Evolutionary conservation across 2,113 vertebrate genomes (phyloP).

Genomic region (Tragelaphus imberbis): DNA sequence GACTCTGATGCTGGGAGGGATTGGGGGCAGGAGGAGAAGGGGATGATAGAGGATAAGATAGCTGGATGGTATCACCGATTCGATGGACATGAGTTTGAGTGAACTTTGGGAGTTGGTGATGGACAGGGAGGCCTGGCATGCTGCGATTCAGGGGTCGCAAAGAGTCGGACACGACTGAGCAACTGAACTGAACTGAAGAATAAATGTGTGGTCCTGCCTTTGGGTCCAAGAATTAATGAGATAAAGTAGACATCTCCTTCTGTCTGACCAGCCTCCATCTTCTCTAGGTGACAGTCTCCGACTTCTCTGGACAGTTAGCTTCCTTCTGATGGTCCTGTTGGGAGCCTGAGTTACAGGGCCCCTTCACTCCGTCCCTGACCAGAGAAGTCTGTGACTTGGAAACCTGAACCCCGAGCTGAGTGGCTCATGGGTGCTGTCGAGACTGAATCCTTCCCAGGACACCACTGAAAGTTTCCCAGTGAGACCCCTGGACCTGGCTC

Average conservation of each 20-base stretch:
- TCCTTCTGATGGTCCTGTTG: not conserved
- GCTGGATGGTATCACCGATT: too few relatives aligned
- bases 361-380: not conserved
- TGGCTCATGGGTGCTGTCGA: not conserved
- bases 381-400: not conserved
- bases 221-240: not conserved
- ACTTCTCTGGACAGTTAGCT: not conserved
- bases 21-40: too few relatives aligned
- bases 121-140: too few relatives aligned
- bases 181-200: not conserved
- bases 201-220: not conserved
- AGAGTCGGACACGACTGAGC: too few relatives aligned
- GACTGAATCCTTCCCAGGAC: not conserved
- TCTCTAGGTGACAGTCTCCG: not conserved
- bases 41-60: too few relatives aligned
- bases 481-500: not conserved
- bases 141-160: too few relatives aligned
- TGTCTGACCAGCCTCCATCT: not conserved
- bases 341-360: not conserved
- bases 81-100: too few relatives aligned
- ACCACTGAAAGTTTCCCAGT: not conserved
- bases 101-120: too few relatives aligned
- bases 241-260: not conserved
- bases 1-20: too few relatives aligned
- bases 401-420: not conserved